phyloP scores from a whole-genome alignment of 2,113 vertebrate species.

The Sarotherodon lohbergeri region DNA sequence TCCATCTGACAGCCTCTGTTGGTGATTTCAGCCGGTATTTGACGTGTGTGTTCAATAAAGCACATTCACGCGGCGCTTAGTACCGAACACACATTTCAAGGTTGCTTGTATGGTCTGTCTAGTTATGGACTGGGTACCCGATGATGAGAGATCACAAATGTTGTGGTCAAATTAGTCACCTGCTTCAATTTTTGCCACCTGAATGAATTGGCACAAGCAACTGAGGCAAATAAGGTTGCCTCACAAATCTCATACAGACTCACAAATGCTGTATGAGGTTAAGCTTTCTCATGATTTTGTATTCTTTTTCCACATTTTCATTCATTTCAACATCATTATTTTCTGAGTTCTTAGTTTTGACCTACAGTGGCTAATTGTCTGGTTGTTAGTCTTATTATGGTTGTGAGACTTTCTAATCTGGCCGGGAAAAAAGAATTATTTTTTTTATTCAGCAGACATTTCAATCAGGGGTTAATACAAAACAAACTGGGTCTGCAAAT shows the following conservation, averaged over 20 bases:
- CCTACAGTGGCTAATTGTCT: not conserved
- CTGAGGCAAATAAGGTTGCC: not conserved
- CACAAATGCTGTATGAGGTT: rapidly evolving
- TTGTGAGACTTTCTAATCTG: not conserved
- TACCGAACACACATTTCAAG: not conserved
- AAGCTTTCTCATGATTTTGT: not conserved
- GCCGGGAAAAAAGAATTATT: not conserved
- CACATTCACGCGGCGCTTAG: not conserved
- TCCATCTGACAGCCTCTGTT: not conserved
- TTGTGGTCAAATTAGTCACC: not conserved
- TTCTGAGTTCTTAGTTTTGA: not conserved
- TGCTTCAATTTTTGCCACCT: not conserved
- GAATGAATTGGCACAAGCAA: not conserved
- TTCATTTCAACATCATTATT: not conserved
- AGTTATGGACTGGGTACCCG: rapidly evolving
- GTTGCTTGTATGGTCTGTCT: not conserved
- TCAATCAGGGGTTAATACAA: not conserved
- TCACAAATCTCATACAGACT: not conserved
- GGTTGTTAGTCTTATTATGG: not conserved
- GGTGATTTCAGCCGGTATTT: not conserved
- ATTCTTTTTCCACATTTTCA: not conserved
- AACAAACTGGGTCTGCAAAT: not conserved
- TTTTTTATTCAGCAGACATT: not conserved
- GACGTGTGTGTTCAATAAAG: not conserved
- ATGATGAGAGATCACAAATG: not conserved